A percentile compares a stretch with the other conserved stretches of the same genome.
phyloP scores from a whole-genome alignment of 2,113 vertebrate genomes.

The Colossoma macropomum region DNA sequence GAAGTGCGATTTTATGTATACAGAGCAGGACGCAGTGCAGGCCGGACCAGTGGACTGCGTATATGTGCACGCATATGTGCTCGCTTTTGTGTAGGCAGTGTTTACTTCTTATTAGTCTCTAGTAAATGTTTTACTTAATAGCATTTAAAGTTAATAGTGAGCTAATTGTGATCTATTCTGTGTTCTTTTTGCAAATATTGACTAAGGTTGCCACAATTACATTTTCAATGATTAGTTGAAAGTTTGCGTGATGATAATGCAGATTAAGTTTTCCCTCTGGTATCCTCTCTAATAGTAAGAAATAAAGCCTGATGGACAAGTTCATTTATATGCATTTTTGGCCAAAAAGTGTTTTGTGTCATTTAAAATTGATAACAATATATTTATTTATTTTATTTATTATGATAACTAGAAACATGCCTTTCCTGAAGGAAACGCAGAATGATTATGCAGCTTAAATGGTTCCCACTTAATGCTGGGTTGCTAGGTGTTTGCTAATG shows the following conservation, averaged over 20 bases:
- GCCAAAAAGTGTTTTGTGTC: too few species aligned
- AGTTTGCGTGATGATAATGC: neutral
- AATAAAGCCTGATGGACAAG: too few species aligned
- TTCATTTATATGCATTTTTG: too few species aligned
- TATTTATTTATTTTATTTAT: too few species aligned
- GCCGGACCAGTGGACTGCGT: neutral
- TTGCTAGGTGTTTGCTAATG: too few species aligned
- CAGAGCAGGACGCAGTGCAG: neutral
- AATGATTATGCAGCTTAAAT: too few species aligned
- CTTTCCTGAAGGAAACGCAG: too few species aligned
- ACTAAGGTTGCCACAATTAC: neutral
- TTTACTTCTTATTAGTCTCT: neutral
- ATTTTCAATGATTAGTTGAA: neutral
- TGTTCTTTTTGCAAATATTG: neutral
- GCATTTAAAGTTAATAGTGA: neutral
- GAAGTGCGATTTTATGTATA: constrained; percentile 13
- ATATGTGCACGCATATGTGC: neutral
- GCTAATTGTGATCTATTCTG: neutral
- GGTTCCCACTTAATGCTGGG: too few species aligned
- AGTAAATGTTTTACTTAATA: constrained; percentile 1
- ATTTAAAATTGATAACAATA: too few species aligned
- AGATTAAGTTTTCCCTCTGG: neutral
- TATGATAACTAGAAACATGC: too few species aligned
- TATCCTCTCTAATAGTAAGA: too few species aligned
- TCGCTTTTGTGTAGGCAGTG: neutral